These are phyloP conservation scores for Oophaga sylvatica DNA, from an alignment of 2,797 vertebrate species.

Conservation along the genomic window DNA sequence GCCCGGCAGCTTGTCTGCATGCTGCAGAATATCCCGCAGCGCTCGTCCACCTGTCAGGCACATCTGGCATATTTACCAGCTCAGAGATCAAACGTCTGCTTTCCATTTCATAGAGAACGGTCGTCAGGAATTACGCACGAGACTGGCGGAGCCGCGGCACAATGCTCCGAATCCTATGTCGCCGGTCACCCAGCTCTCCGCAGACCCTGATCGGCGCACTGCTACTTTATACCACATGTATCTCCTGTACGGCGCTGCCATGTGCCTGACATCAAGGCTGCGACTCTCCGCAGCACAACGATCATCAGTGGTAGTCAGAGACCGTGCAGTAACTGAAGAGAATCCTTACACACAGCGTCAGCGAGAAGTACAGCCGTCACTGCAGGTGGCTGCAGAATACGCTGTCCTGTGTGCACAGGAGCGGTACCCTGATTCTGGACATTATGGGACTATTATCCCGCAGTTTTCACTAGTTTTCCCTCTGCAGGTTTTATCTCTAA, in stretches of 20 bases:
- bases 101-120: conserved; percentile 23
- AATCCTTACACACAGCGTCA: too few species aligned
- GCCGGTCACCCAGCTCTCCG: not conserved
- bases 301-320: too few species aligned
- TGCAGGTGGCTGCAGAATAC: too few species aligned
- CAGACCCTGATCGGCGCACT: not conserved
- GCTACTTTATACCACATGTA: not conserved
- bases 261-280: not conserved
- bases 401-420: too few species aligned
- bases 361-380: too few species aligned
- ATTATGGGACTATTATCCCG: too few species aligned
- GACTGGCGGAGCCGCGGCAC: not conserved
- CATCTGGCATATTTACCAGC: conserved; percentile 26
- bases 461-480: too few species aligned
- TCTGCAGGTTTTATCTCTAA: too few species aligned
- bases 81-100: conserved; percentile 31
- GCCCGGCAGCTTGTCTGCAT: not conserved
- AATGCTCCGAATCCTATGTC: not conserved
- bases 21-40: not conserved
- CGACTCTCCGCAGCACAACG: too few species aligned
- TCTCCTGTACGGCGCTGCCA: not conserved
- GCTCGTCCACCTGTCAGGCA: conserved; percentile 18
- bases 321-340: too few species aligned
- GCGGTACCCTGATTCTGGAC: too few species aligned
- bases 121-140: not conserved